Conservation (phyloP, 2,888 invertebrate species). For the Orthosia gracilis region DNA sequence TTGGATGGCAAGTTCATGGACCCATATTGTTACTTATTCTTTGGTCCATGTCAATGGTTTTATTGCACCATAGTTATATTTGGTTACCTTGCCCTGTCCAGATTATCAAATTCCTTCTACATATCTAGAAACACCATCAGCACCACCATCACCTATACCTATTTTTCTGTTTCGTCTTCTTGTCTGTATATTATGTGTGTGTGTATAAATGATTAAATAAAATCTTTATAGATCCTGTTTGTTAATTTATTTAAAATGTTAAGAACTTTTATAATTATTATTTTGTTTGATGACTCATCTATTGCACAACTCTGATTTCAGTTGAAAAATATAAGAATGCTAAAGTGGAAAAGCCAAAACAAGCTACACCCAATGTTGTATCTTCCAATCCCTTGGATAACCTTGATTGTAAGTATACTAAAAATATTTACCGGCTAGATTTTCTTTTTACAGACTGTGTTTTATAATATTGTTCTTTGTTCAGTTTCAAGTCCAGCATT, state of each 20-base stretch:
- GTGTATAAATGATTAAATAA: too few relatives aligned
- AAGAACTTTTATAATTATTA: not conserved
- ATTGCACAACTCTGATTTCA: slow-evolving; percentile 79
- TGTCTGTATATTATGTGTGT: too few relatives aligned
- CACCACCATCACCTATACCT: too few relatives aligned
- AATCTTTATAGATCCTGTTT: not conserved
- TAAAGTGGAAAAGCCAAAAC: slow-evolving; percentile 92
- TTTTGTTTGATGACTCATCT: slow-evolving; percentile 20
- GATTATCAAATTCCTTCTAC: not conserved
- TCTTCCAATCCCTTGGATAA: slow-evolving; percentile 96
- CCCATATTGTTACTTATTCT: slow-evolving; percentile 11
- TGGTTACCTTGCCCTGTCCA: not conserved
- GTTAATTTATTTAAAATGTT: not conserved
- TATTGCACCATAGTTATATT: not conserved
- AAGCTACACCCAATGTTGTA: slow-evolving; percentile 93
- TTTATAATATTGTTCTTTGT: slow-evolving; percentile 29
- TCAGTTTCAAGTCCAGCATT: slow-evolving; percentile 96
- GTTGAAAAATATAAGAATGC: slow-evolving; percentile 94
- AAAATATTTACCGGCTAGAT: not conserved
- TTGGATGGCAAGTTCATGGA: not conserved
- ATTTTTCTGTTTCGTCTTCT: too few relatives aligned
- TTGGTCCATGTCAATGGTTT: not conserved
- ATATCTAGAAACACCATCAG: not conserved
- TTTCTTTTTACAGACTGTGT: not conserved
- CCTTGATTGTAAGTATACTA: slow-evolving; percentile 94